Base-by-base conservation (phyloP, 2,113 vertebrate genomes). In the Phainopepla nitens region DNA sequence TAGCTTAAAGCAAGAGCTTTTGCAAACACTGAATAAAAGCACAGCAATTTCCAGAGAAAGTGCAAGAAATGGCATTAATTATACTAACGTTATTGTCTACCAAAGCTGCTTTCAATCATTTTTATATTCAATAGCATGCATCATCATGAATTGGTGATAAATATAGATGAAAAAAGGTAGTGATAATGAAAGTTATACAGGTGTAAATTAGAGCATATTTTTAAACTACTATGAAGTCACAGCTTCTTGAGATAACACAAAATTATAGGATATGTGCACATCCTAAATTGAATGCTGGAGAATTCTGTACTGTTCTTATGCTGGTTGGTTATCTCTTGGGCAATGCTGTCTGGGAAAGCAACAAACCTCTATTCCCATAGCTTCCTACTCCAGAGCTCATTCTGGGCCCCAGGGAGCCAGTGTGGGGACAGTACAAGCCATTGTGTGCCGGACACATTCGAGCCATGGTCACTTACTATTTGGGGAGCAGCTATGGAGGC, bases 401-500 rank as follows among this genome's bases (percentile, higher is more conserved):
- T 28, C 79, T 94, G 81, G 84, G 87, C 58, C 82, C 87, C 39
- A 4, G 62, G 75, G 60, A 92, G 73, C 44, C 95, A 71, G 58
- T 1, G 7, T 90, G 92, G 88, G 90, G 90, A 73, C 8, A 36
- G 82, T 16, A 71, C 47, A 87, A 94, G 90, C 87, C 91, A 68
- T 31, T 86, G 85, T 86, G 87, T 82, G 66, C 79, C 7, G 33
- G 89, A 89, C 56, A 72, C 44, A 87, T 41, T 70, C 8, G 13
- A 96, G 95, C 89, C 94, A 75, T 60, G 70, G 88, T 94, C 97
- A 98, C 98, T 98, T 97, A 98, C 98, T 97, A 93, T 98, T 93
- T 47, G 97, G 93, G 97, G 97, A 97, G 96, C 97, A 97, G 97
- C 97, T 97, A 42, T 96, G 97, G 94, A 96, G 98, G 96, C 98